Base-by-base conservation (phyloP, 2,797 vertebrate species). In the Smutsia gigantea region DNA sequence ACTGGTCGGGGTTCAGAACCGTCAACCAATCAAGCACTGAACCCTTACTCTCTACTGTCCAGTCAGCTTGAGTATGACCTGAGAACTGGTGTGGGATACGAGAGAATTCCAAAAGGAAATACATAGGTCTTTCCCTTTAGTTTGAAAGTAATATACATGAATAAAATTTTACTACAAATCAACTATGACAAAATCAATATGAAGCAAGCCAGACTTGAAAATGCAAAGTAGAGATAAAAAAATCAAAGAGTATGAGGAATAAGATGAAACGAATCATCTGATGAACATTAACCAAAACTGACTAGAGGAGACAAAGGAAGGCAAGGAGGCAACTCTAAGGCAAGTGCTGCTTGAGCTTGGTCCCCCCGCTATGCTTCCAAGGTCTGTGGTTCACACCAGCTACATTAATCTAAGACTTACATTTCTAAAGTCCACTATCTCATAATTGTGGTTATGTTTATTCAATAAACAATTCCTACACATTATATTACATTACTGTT, bases 1-100 rank as follows among this genome's bases (percentile, higher is more conserved):
- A 75, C 87, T 95, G 90, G 85, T 95, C 94, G 68, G 31, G 72
- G 93, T 74, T 97, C 93, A 94, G 75, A 96, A 77, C 53, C 51
- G 87, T 93, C 87, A 31, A 23, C 93, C 94, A 74, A 82, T 95
- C 79, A 69, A 86, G 49, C 82, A 94, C 83, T 51, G 93, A 97
- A 74, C 7, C 49, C 21, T 46, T 74, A 51, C n/a, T 96, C 69
- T 59, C 86, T 51, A 96, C 34, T 37, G 42, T 46, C 57, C 55
- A 49, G n/a, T 81, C 78, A 69, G 51, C 71, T 63, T 0, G 12
- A 81, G 59, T 27, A 13, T 25, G 19, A 77, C 91, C 46, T 0
- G 15, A 95, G 94, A 89, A 74, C 66, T 82, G 6, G 13, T 68
- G 29, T 59, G 49, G 61, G 59, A 53, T 78, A 15, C 42, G 0